Percentiles rank a stretch among this genome's conserved stretches.
Evolutionary conservation across 2,797 vertebrate species (phyloP).

Genomic region (Fistularia tabacaria): DNA sequence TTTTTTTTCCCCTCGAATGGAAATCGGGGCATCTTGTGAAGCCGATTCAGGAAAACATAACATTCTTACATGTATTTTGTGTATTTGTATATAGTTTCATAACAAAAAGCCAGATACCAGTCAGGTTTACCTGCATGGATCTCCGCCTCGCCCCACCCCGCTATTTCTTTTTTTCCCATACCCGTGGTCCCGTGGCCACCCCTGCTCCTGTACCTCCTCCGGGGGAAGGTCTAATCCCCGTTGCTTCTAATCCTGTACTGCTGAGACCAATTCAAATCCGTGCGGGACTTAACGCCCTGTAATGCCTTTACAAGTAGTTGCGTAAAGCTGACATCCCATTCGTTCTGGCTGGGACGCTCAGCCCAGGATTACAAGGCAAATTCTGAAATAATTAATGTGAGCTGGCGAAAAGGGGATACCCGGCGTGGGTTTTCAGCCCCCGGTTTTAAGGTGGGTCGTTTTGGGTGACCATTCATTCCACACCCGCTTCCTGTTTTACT

Average conservation of each 20-base stretch:
- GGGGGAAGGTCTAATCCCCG: conserved; percentile 79
- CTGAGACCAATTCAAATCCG: conserved; percentile 76
- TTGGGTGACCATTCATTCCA: too few species aligned
- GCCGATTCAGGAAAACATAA: too few species aligned
- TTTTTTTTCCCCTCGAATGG: too few species aligned
- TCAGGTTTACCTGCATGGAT: too few species aligned
- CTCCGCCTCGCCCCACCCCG: too few species aligned
- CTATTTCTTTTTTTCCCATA: too few species aligned
- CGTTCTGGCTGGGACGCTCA: conserved; percentile 77
- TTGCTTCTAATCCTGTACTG: conserved; percentile 80
- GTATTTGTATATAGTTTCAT: too few species aligned
- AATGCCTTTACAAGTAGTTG: conserved; percentile 79
- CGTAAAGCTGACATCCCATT: conserved; percentile 80
- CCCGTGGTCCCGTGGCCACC: conserved; percentile 21
- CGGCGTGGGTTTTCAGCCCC: conserved; percentile 32
- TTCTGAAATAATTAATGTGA: conserved; percentile 81
- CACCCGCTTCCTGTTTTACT: too few species aligned
- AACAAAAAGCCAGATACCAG: too few species aligned
- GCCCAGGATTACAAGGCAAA: conserved; percentile 76
- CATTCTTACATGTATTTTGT: too few species aligned
- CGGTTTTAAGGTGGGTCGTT: too few species aligned
- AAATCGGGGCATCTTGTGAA: too few species aligned
- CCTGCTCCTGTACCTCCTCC: conserved; percentile 47
- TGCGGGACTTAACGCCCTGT: conserved; percentile 75
- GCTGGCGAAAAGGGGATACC: conserved; percentile 53